Evolutionary conservation across 2,113 vertebrate species (phyloP).

Genomic region (Perca schrenkii): DNA sequence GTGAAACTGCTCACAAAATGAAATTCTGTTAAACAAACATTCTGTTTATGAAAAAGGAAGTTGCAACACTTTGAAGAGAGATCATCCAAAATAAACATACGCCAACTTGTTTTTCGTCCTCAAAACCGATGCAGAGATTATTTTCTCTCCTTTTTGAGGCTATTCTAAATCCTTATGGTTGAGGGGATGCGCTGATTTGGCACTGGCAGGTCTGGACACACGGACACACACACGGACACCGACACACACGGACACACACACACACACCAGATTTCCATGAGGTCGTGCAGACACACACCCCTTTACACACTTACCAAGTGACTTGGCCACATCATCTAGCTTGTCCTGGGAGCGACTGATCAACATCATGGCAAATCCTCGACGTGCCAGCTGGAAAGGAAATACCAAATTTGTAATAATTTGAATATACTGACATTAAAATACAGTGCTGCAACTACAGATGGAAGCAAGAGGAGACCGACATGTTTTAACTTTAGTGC

Average conservation of each 20-base stretch:
- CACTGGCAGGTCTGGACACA: background rate
- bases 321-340: slow-evolving; percentile 89
- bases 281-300: slow-evolving; percentile 3
- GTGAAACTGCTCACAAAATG: slow-evolving; percentile 5
- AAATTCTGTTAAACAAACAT: background rate
- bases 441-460: background rate
- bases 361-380: slow-evolving; percentile 91
- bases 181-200: background rate
- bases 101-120: background rate
- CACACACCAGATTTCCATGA: slow-evolving; percentile 17
- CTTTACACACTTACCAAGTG: slow-evolving; percentile 88
- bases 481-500: background rate
- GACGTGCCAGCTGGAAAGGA: slow-evolving; percentile 87
- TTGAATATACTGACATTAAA: background rate
- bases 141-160: background rate
- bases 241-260: slow-evolving; percentile 9
- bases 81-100: background rate
- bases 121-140: background rate
- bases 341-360: slow-evolving; percentile 96
- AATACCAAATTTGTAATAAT: background rate
- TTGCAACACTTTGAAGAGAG: background rate
- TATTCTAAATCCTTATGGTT: background rate
- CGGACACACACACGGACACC: background rate
- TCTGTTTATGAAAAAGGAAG: background rate
- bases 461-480: background rate